Base-by-base conservation (phyloP, 2,113 vertebrate genomes). In the Bombycilla garrulus region DNA sequence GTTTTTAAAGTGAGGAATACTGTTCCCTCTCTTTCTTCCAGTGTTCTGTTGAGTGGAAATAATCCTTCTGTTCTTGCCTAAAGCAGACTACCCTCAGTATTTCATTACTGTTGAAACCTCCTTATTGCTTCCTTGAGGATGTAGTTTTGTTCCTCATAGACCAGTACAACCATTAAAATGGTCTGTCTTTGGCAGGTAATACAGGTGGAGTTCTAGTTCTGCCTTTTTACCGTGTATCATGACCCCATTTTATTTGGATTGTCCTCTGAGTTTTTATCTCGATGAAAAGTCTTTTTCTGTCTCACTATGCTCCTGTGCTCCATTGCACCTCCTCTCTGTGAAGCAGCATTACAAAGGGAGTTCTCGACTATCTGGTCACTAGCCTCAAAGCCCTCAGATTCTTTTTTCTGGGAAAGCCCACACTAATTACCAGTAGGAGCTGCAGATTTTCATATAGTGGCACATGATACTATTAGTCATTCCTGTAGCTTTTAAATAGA, bases 371-470 rank as follows among this genome's bases (percentile, higher is more conserved):
- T 29, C 15, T 33, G 66, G 20, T 57, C 64, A 65, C 18, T 81
- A 36, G 8, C 18, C 76, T 83, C 50, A 81, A 86, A 93, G 62
- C 58, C 31, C 20, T 77, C 31, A 40, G 28, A 45, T 57, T 65
- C 36, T 25, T 69, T 89, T 74, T 56, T 64, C 44, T 0, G 0
- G 67, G 62, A 88, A 91, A 86, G 28, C 17, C 54, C 58, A 12
- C 62, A 93, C 93, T 83, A 90, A 92, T 88, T 95, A 57, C 22
- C 31, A 61, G 31, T 61, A 90, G 40, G 48, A 93, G 36, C 31
- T 83, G 58, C 54, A 86, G 22, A 72, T 80, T 77, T 92, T 90
- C 85, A 36, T 44, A 25, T 40, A 61, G n/a, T 72, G 31, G 67
- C 19, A 57, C 40, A 23, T 65, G 50, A 80, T 72, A 35, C 29